phyloP scores from a whole-genome alignment of 2,888 invertebrate genomes.

The Temnothorax ravouxi region DNA sequence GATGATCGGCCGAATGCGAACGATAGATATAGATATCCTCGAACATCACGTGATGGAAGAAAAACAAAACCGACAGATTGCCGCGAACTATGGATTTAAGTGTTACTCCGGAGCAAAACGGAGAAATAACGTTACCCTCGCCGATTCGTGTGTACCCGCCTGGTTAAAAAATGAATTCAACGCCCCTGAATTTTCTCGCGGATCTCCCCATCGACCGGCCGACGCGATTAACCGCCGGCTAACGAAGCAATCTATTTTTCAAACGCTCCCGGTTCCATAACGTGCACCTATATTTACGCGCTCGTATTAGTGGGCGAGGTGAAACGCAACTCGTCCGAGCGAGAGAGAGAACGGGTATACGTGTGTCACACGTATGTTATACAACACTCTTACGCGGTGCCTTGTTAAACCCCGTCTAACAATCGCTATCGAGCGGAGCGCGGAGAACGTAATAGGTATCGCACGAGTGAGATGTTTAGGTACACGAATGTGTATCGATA shows the following conservation, averaged over 20 bases:
- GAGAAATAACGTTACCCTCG: not conserved
- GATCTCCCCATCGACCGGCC: not conserved
- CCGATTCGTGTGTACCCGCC: not conserved
- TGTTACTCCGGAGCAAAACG: not conserved
- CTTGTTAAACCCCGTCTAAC: conserved; percentile 72
- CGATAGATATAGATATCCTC: not conserved
- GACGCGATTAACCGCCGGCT: conserved; percentile 22
- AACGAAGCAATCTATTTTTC: conserved; percentile 49
- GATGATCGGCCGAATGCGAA: conserved; percentile 35
- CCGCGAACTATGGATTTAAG: not conserved
- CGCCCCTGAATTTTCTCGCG: conserved; percentile 1
- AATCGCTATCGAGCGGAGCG: conserved; percentile 77
- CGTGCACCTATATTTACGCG: conserved; percentile 19
- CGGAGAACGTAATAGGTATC: not conserved
- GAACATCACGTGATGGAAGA: not conserved
- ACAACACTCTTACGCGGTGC: conserved; percentile 35
- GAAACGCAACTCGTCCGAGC: conserved; percentile 62
- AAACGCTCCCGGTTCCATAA: conserved; percentile 29
- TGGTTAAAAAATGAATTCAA: not conserved
- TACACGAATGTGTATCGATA: conserved; percentile 47
- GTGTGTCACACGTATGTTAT: not conserved
- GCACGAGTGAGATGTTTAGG: conserved; percentile 48
- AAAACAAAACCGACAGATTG: not conserved
- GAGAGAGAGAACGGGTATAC: conserved; percentile 24
- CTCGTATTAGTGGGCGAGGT: conserved; percentile 64